phyloP scores from a whole-genome alignment of 1,140 invertebrate genomes.

The Phthorimaea operculella region DNA sequence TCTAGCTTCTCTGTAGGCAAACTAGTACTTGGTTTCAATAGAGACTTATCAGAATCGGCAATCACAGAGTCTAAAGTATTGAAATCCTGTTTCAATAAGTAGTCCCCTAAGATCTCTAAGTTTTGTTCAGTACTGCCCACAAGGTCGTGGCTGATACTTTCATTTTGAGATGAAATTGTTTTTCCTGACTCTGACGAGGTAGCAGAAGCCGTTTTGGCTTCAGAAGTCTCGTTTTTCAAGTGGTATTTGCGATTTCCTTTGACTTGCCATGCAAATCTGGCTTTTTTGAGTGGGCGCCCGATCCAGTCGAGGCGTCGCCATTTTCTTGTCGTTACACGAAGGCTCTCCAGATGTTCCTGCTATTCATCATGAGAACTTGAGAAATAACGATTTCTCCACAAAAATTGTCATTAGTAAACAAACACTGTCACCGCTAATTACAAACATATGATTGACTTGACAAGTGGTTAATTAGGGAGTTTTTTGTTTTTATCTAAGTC shows the following conservation, averaged over 20 bases:
- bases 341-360: conserved; percentile 46
- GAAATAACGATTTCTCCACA: conserved; percentile 22
- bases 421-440: conserved; percentile 64
- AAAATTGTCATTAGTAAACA: conserved; percentile 58
- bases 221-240: conserved; percentile 59
- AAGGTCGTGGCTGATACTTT: conserved; percentile 15
- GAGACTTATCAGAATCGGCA: conserved; percentile 32
- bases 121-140: conserved; percentile 55
- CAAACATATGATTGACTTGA: conserved; percentile 61
- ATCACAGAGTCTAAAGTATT: conserved; percentile 51
- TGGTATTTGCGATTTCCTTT: conserved; percentile 74
- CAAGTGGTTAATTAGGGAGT: conserved; percentile 49
- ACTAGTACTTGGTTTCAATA: conserved; percentile 34
- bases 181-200: conserved; percentile 19
- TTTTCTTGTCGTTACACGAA: conserved; percentile 63
- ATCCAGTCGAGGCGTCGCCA: conserved; percentile 58
- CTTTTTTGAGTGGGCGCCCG: conserved; percentile 71
- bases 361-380: conserved; percentile 44
- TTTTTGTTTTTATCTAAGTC: neutral
- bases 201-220: conserved; percentile 22
- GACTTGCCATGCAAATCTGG: conserved; percentile 73
- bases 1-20: conserved; percentile 30
- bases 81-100: conserved; percentile 60
- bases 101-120: conserved; percentile 58
- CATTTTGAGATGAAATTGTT: conserved; percentile 22